Percentiles rank a stretch among this genome's conserved stretches.
These are phyloP conservation scores for Cariama cristata DNA, from an alignment of 2,113 vertebrate genomes.

Conservation along the genomic window DNA sequence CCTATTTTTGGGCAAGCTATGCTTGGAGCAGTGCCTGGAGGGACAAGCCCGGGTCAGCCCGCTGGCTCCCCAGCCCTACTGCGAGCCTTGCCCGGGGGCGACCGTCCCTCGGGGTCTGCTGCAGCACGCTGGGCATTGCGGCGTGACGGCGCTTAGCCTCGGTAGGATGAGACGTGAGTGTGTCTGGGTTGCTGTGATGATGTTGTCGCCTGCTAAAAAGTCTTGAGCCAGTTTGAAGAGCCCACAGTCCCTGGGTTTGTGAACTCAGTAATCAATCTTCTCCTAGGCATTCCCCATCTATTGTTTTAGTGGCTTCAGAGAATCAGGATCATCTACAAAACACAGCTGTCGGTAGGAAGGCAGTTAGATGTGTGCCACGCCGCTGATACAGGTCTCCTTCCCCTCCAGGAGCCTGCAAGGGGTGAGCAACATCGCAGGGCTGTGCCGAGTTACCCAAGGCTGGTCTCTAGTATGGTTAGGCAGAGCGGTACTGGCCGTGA, in stretches of 20 bases:
- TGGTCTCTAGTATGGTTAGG: not conserved
- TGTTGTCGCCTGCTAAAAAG: not conserved
- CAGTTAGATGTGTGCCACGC: not conserved
- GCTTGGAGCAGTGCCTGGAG: not conserved
- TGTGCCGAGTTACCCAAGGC: no score
- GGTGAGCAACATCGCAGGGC: accelerated
- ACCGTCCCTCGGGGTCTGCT: not conserved
- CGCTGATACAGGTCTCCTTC: not conserved
- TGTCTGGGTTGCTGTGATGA: not conserved
- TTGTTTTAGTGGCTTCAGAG: not conserved
- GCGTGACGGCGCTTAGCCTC: accelerated
- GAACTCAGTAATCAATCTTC: not conserved
- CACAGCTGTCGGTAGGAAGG: not conserved
- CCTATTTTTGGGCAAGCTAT: not conserved
- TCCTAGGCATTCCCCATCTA: not conserved
- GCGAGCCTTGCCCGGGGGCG: not conserved
- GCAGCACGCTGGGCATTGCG: accelerated
- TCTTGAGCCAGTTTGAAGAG: not conserved
- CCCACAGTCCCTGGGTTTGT: not conserved
- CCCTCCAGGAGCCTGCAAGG: not conserved
- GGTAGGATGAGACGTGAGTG: accelerated
- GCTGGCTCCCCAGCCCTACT: not conserved
- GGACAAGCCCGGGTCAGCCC: accelerated
- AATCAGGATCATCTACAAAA: not conserved
- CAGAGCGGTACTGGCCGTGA: not conserved